Conservation (phyloP, 30 jellyfish, hydroid and myxozoan genomes). For the Cassiopea andromeda region DNA sequence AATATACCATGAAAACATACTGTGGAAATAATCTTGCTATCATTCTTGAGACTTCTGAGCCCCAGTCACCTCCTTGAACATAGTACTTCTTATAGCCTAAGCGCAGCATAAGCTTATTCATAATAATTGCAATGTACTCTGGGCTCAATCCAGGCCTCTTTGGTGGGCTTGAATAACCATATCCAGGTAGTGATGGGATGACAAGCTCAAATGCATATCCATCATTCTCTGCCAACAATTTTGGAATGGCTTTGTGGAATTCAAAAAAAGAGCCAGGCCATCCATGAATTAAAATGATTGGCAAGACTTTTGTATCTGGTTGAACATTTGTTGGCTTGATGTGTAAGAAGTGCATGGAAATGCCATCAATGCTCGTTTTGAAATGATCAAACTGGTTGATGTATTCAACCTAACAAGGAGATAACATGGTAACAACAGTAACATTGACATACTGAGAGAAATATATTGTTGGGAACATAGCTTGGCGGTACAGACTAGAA, state of each 20-base stretch:
- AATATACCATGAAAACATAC: background rate
- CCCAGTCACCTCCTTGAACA: conserved; percentile 86
- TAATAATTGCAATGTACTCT: conserved; percentile 32
- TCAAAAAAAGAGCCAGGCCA: conserved; percentile 84
- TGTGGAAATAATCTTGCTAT: conserved; percentile 61
- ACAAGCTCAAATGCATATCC: conserved; percentile 68
- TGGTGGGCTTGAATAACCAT: conserved; percentile 71
- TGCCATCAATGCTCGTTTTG: conserved; percentile 74
- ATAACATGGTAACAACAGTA: too few species aligned
- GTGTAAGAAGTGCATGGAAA: conserved; percentile 62
- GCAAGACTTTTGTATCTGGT: conserved; percentile 49
- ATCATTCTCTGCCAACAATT: conserved; percentile 30
- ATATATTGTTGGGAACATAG: too few species aligned
- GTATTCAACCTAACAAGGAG: conserved; percentile 1
- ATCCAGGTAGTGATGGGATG: conserved; percentile 72
- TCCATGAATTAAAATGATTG: conserved; percentile 59
- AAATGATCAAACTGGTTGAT: conserved; percentile 61
- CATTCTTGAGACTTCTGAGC: conserved; percentile 48
- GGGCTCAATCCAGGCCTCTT: conserved; percentile 58
- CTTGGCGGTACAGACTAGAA: too few species aligned
- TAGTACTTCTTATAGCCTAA: conserved; percentile 57
- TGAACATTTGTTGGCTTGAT: conserved; percentile 57
- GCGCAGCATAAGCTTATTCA: conserved; percentile 65
- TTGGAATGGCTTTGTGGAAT: conserved; percentile 68
- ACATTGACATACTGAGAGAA: too few species aligned